Evolutionary conservation across 2,888 invertebrate genomes (phyloP), one percentile per base, ranked within the genome.

Genomic region (Artemia sinica): DNA sequence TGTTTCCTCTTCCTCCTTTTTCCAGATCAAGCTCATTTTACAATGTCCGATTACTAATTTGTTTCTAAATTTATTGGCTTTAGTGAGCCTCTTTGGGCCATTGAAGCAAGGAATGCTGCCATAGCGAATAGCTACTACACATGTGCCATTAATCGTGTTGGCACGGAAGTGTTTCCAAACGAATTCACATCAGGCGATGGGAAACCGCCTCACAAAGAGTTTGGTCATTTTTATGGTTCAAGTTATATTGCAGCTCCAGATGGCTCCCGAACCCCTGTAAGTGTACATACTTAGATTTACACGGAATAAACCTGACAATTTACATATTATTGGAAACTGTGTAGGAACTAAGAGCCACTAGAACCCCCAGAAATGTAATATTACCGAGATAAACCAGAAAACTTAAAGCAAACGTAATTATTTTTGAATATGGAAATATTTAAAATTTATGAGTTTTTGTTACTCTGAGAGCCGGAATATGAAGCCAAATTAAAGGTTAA

Each of bases 191-290:
- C 91, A 0, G 92, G 85, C 0, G 86, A 92, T 80, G 88, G 88
- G 0, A 83, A 84, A 72, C 78, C 80, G 69, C 82, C 82, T 58
- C 84, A 84, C 74, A 86, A 84, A 73, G 84, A 86, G 71, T 88
- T 95, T 74, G 95, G 97, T 11, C 89, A 87, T 74, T 98, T 96
- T 77, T 98, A 95, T 77, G 98, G 95, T 0, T 93, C 94, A 0
- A 89, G 90, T 74, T 98, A 97, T 76, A 84, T 94, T 1, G 86
- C 95, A 10, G 91, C 89, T 4, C 98, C 98, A 0, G 89, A 97
- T 81, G 97, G 96, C 1, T 83, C 84, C 63, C 83, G 96, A 75
- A 94, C 94, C 70, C 92, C 91, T n/a, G 88, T 88, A 79, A 80
- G 79, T 76, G 51, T 66, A 28, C 28, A 28, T 28, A 28, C 28